Percentiles rank a stretch among this genome's conserved stretches.
Conservation (phyloP, 2,113 vertebrate genomes). For the Cinclus cinclus region DNA sequence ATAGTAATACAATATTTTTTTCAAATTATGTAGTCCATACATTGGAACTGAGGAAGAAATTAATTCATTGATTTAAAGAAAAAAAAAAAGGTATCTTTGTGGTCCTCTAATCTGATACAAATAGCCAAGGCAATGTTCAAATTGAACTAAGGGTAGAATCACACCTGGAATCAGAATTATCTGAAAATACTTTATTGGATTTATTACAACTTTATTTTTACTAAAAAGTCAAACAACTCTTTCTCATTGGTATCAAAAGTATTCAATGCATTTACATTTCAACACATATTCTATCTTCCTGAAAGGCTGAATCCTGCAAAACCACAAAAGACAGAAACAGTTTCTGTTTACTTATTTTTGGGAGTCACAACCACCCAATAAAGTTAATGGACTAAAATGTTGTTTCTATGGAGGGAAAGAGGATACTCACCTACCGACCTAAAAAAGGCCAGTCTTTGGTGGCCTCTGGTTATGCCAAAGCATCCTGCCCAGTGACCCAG, state of each 20-base stretch:
- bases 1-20: not conserved
- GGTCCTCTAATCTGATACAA: not conserved
- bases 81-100: not conserved
- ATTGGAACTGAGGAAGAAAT: not conserved
- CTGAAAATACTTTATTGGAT: not conserved
- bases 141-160: not conserved
- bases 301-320: not conserved
- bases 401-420: not conserved
- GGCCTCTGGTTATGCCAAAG: not conserved
- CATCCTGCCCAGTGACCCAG: not conserved
- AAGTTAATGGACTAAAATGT: constrained; percentile 17
- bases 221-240: not conserved
- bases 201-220: not conserved
- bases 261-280: not conserved
- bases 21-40: not conserved
- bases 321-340: not conserved
- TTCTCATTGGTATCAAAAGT: not conserved
- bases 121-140: not conserved
- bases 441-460: not conserved
- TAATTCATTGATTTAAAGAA: not conserved
- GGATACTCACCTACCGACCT: not conserved
- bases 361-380: not conserved
- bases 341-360: constrained; percentile 23
- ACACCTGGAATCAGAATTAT: not conserved
- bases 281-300: not conserved